These are phyloP conservation scores for Caracal caracal DNA, from an alignment of 2,113 vertebrate species.

Conservation along the genomic window DNA sequence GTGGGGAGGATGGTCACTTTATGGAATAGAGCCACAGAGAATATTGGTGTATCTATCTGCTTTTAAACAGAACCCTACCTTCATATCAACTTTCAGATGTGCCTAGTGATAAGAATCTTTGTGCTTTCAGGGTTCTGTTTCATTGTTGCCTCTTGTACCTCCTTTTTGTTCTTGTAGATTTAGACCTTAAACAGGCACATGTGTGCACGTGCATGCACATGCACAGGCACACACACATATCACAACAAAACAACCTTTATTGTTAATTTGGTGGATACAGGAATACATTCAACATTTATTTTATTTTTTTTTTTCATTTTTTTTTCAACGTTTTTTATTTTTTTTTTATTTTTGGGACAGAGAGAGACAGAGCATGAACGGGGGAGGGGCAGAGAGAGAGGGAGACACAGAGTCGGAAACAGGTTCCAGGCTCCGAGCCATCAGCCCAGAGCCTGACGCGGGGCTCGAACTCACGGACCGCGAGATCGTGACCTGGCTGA, in stretches of 20 bases:
- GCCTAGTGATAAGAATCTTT: neutral
- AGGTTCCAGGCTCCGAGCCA: no score
- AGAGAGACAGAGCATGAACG: no score
- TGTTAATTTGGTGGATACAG: neutral
- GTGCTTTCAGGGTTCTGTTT: neutral
- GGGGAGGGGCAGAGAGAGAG: no score
- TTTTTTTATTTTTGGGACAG: no score
- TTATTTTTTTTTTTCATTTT: no score
- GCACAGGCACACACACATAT: neutral
- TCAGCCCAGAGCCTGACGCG: no score
- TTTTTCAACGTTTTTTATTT: no score
- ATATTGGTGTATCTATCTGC: neutral
- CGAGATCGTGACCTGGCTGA: no score
- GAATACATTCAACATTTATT: neutral
- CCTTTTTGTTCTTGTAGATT: neutral
- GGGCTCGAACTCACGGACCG: no score
- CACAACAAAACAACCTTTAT: neutral
- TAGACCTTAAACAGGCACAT: neutral
- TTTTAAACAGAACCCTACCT: neutral
- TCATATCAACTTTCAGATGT: neutral
- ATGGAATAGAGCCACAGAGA: neutral
- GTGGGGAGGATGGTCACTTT: neutral
- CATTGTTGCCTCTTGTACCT: neutral
- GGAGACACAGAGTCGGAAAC: no score
- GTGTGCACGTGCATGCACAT: neutral